Percentiles rank a stretch among this genome's conserved stretches.
These are phyloP conservation scores for Dromaius novaehollandiae DNA, from an alignment of 2,113 vertebrate genomes.

Conservation along the genomic window DNA sequence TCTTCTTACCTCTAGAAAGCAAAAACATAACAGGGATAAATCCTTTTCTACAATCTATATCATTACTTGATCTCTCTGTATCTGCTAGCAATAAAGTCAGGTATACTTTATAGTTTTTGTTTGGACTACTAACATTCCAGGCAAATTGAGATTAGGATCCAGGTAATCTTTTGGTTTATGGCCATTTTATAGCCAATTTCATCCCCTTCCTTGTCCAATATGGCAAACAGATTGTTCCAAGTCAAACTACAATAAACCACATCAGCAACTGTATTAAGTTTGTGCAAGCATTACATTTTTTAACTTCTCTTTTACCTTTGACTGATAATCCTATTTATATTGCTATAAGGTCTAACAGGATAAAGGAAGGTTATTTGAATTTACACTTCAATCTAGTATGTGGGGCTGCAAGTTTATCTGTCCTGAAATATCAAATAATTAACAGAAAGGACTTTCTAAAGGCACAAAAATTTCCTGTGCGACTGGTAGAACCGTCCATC, in stretches of 20 bases:
- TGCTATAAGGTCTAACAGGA: not conserved
- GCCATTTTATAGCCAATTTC: conserved; percentile 11
- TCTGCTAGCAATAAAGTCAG: not conserved
- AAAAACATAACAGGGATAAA: not conserved
- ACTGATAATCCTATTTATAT: conserved; percentile 36
- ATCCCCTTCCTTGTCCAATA: not conserved
- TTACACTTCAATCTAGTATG: not conserved
- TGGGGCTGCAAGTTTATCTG: not conserved
- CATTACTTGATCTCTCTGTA: not conserved
- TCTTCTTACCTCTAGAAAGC: not conserved
- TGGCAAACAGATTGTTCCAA: not conserved
- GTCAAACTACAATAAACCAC: conserved; percentile 23
- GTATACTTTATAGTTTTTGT: not conserved
- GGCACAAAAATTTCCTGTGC: not conserved
- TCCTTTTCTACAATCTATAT: not conserved
- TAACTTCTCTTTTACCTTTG: not conserved
- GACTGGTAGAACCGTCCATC: not conserved
- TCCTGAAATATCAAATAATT: not conserved
- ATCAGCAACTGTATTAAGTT: not conserved
- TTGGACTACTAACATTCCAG: not conserved
- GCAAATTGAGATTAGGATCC: not conserved
- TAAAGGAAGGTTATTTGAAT: not conserved
- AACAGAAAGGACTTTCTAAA: not conserved
- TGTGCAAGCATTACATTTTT: conserved; percentile 8
- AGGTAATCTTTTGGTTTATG: conserved; percentile 22